Conservation (phyloP, 2,797 vertebrate genomes). For the Cossypha niveicapilla region DNA sequence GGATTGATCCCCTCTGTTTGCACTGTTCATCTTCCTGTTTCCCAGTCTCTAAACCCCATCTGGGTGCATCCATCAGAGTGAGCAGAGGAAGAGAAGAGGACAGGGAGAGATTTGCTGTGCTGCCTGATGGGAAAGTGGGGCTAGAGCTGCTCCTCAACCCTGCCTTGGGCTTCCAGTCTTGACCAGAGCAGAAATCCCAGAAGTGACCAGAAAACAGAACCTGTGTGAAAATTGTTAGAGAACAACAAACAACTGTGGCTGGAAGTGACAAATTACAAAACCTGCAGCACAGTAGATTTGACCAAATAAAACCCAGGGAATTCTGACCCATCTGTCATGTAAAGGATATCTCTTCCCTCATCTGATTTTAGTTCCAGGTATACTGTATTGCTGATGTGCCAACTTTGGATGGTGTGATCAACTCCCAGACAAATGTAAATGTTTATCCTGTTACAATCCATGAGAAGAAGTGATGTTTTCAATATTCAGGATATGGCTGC, state of each 20-base stretch:
- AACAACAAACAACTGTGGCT: rapidly evolving
- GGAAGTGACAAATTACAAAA: background rate
- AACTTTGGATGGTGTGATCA: background rate
- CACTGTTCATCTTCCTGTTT: background rate
- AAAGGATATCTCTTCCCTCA: background rate
- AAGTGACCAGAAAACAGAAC: background rate
- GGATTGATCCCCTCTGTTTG: background rate
- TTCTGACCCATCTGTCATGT: background rate
- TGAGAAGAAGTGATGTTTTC: background rate
- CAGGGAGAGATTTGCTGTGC: background rate
- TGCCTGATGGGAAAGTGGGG: background rate
- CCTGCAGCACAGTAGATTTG: background rate
- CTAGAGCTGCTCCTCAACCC: background rate
- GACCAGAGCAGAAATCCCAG: background rate
- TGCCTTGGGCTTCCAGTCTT: background rate
- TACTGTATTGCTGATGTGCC: background rate
- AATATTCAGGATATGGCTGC: background rate
- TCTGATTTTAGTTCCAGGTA: background rate
- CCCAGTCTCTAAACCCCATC: background rate
- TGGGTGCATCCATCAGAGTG: rapidly evolving
- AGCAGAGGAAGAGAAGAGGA: background rate
- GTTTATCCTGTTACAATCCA: background rate
- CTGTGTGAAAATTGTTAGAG: background rate
- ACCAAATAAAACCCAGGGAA: background rate
- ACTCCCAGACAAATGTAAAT: background rate